These are phyloP conservation scores for Gari tellinella DNA, from an alignment of 2,888 invertebrate genomes.

Conservation along the genomic window DNA sequence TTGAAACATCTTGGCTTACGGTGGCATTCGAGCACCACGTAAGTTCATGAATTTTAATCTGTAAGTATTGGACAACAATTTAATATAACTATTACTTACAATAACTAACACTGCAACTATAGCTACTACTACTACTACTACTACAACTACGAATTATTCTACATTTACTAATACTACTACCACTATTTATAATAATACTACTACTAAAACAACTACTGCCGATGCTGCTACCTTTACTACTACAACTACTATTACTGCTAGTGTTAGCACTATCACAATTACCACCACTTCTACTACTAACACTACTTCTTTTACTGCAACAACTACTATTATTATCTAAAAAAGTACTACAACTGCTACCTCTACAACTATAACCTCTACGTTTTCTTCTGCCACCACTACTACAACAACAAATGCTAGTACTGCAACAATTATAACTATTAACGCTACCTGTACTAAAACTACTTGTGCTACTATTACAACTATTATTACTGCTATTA, in stretches of 20 bases:
- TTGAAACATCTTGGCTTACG: no score
- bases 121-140: no score
- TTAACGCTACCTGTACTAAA: neutral
- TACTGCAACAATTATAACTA: neutral
- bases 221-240: neutral
- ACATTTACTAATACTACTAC: no score
- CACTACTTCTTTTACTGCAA: neutral
- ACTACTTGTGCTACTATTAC: neutral
- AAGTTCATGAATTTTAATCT: no score
- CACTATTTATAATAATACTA: no score
- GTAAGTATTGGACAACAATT: no score
- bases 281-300: neutral
- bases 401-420: neutral
- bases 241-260: neutral
- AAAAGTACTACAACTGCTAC: neutral
- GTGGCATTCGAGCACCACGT: no score
- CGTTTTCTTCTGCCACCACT: neutral
- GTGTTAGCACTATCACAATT: neutral
- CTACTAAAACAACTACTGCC: neutral
- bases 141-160: no score
- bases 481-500: neutral
- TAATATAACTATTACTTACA: no score
- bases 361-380: neutral
- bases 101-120: no score
- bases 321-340: conserved; percentile 1